Base-by-base conservation (phyloP, 2,113 vertebrate species). In the Ophiodon elongatus region DNA sequence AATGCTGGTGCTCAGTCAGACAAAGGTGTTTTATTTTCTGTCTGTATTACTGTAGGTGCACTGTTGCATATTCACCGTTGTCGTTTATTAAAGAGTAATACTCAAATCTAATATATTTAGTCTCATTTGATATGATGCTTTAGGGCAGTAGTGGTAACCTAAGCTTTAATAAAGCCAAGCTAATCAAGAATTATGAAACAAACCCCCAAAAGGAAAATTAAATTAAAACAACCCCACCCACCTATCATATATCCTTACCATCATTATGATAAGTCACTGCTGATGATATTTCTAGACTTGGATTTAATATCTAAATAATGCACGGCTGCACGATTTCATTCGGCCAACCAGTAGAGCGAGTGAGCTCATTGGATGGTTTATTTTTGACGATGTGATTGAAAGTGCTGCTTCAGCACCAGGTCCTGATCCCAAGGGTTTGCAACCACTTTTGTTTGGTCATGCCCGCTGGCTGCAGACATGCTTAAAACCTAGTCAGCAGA, bases 341-440 rank as follows among this genome's bases (percentile, higher is more conserved):
- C 84, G 76, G 47, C 56, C n/a, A 69, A 77, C 76, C 85, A 66
- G 65, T 72, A 78, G 29, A 79, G 85, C 73, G 83, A 86, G 80
- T 91, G 90, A 91, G 83, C 68, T 92, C 89, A 86, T 50, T 73
- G 37, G 76, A 87, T 3, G 63, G 72, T 91, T 89, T 93, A 90
- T 93, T 92, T 94, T 82, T 39, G 82, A 75, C 84, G 80, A 79
- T 69, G 1, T 82, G 70, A 85, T 74, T 67, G 76, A 90, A 90
- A 89, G 41, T 82, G 90, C 89, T 78, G 86, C 63, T 60, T 92
- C 88, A 91, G 90, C 87, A 83, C 67, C 59, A 45, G 65, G 23
- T 85, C 47, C 71, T 41, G 45, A 72, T 88, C 41, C 1, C 19
- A 68, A 70, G 56, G 31, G 60, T 76, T 88, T 80, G 71, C 31